A percentile compares a stretch with the other conserved stretches of the same genome.
phyloP scores from a whole-genome alignment of 2,888 invertebrate genomes.

The Drosophila lutescens region DNA sequence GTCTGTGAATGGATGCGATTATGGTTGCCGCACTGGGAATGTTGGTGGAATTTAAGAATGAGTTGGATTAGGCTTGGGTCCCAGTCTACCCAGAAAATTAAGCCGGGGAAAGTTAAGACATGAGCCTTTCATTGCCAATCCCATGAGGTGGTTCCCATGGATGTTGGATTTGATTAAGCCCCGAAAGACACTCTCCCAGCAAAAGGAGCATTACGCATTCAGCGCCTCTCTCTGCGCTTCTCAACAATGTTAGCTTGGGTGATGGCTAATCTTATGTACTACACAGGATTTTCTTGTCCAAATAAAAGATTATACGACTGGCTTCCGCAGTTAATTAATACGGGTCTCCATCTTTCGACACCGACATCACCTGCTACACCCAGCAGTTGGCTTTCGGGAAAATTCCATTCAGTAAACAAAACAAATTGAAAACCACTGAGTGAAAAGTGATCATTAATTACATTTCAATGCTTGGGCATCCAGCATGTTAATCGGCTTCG shows the following conservation, averaged over 20 bases:
- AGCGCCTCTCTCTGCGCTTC: conserved; percentile 10
- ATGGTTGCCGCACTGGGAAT: conserved; percentile 31
- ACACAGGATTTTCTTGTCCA: conserved; percentile 21
- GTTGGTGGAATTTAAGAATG: conserved; percentile 21
- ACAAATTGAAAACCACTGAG: conserved; percentile 26
- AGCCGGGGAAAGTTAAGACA: conserved; percentile 12
- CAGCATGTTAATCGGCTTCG: conserved; percentile 38
- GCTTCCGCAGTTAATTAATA: conserved; percentile 22
- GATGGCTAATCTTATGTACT: conserved; percentile 1
- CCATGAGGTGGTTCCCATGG: conserved; percentile 27
- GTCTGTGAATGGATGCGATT: conserved; percentile 28
- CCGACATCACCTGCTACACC: conserved; percentile 19
- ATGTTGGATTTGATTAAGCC: conserved; percentile 21
- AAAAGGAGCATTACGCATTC: not conserved
- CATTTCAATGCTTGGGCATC: conserved; percentile 19
- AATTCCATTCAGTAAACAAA: conserved; percentile 14
- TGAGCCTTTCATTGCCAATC: conserved; percentile 4
- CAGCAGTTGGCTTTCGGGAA: not conserved
- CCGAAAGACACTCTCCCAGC: conserved; percentile 5
- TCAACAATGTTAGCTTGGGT: not conserved
- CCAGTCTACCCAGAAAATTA: conserved; percentile 3
- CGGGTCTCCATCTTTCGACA: conserved; percentile 5
- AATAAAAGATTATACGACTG: conserved; percentile 14
- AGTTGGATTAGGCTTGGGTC: conserved; percentile 17
- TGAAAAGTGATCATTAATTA: conserved; percentile 45